Evolutionary conservation across 2,113 vertebrate genomes (phyloP).

Genomic region (Tychaedon coryphoeus): DNA sequence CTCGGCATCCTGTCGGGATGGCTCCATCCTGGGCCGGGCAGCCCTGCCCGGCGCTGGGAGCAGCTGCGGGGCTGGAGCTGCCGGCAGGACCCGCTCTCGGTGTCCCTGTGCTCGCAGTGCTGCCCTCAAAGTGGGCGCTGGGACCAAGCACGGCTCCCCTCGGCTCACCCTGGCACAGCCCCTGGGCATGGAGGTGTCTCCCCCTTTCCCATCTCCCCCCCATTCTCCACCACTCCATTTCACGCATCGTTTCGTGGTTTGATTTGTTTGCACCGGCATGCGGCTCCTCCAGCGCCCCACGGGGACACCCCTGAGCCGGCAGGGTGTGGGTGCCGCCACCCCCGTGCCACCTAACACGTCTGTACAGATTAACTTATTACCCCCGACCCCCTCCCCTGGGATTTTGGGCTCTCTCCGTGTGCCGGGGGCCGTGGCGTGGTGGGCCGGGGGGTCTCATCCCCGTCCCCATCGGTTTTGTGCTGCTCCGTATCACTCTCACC

Average conservation of each 20-base stretch:
- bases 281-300: fast-evolving
- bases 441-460: neutral
- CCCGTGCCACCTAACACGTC: neutral
- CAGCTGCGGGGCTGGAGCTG: neutral
- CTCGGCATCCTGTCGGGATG: neutral
- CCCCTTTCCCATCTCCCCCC: neutral
- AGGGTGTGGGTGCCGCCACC: neutral
- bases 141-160: neutral
- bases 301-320: neutral
- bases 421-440: neutral
- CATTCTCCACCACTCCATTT: neutral
- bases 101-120: neutral
- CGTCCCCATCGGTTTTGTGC: neutral
- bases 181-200: neutral
- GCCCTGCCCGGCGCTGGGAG: neutral
- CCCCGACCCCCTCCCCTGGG: neutral
- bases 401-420: neutral
- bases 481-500: neutral
- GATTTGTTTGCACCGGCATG: neutral
- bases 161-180: neutral
- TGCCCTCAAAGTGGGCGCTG: neutral
- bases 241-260: neutral
- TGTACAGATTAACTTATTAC: constrained; percentile 62
- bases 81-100: fast-evolving
- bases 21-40: neutral